Conservation (phyloP, 2,888 invertebrate genomes). For the Ligdia adustata region DNA sequence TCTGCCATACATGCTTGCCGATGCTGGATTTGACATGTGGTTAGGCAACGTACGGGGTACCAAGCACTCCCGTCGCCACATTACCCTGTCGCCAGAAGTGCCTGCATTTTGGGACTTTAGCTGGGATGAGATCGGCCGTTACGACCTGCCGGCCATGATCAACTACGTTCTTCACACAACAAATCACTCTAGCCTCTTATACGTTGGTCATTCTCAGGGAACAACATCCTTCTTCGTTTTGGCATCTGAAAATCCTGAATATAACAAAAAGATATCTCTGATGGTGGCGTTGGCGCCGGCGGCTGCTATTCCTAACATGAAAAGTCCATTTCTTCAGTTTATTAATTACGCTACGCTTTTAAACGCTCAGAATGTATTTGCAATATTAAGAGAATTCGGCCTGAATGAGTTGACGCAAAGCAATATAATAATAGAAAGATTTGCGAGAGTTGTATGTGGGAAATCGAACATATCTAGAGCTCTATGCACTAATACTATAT, state of each 20-base stretch:
- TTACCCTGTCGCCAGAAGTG: constrained; percentile 51
- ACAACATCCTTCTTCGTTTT: constrained; percentile 86
- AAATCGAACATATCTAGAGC: constrained; percentile 22
- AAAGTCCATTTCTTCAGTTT: constrained; percentile 33
- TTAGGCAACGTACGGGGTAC: constrained; percentile 90
- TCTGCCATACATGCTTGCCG: constrained; percentile 74
- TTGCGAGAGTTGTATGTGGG: constrained; percentile 26
- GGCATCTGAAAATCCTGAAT: constrained; percentile 83
- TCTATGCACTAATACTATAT: constrained; percentile 32
- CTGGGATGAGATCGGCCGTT: constrained; percentile 90
- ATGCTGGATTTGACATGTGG: constrained; percentile 90
- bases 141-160: constrained; percentile 90
- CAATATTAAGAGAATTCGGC: background rate
- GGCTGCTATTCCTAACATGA: constrained; percentile 41
- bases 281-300: constrained; percentile 52
- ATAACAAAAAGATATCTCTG: constrained; percentile 84
- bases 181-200: constrained; percentile 83
- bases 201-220: constrained; percentile 89
- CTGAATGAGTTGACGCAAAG: constrained; percentile 9
- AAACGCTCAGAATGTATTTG: background rate
- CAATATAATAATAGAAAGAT: constrained; percentile 11
- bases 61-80: constrained; percentile 83
- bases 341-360: constrained; percentile 21
- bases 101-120: constrained; percentile 86
- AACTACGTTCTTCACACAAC: constrained; percentile 85